A percentile compares a stretch with the other conserved stretches of the same genome.
Evolutionary conservation across 1,140 invertebrate genomes (phyloP).

Genomic region (Trichonephila clavipes): DNA sequence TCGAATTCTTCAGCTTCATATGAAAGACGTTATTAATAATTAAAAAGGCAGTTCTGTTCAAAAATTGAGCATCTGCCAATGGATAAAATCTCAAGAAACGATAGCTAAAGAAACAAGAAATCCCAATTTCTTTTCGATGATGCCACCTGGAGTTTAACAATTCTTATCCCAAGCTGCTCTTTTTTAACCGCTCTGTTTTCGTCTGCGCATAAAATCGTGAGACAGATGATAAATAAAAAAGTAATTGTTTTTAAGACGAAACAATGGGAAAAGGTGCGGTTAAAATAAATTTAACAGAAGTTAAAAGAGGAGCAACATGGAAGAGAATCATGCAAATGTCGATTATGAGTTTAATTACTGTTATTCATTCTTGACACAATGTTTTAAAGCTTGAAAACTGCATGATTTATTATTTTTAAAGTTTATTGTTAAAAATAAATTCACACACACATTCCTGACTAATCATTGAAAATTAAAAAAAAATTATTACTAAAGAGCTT

Average conservation of each 20-base stretch:
- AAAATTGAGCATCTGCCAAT: not conserved
- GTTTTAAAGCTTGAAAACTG: not conserved
- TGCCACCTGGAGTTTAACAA: conserved; percentile 17
- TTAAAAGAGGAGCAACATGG: not conserved
- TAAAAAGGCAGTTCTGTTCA: not conserved
- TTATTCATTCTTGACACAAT: not conserved
- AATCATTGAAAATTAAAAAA: too few relatives aligned
- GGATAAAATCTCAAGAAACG: not conserved
- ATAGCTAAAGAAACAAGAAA: conserved; percentile 23
- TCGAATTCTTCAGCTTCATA: too few relatives aligned
- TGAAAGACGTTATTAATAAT: too few relatives aligned
- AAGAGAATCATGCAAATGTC: not conserved
- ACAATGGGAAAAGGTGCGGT: conserved; percentile 21
- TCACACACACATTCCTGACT: too few relatives aligned
- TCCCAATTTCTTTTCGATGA: conserved; percentile 9
- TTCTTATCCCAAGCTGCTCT: not conserved
- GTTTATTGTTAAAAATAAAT: too few relatives aligned
- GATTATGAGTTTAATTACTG: not conserved
- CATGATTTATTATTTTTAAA: not conserved
- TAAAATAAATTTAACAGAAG: conserved; percentile 7
- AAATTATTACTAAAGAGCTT: too few relatives aligned
- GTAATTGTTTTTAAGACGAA: conserved; percentile 2
- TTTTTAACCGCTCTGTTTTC: not conserved
- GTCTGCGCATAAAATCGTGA: conserved; percentile 1
- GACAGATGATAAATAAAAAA: not conserved